phyloP scores from a whole-genome alignment of 1,140 invertebrate genomes.

The Camponotus floridanus region DNA sequence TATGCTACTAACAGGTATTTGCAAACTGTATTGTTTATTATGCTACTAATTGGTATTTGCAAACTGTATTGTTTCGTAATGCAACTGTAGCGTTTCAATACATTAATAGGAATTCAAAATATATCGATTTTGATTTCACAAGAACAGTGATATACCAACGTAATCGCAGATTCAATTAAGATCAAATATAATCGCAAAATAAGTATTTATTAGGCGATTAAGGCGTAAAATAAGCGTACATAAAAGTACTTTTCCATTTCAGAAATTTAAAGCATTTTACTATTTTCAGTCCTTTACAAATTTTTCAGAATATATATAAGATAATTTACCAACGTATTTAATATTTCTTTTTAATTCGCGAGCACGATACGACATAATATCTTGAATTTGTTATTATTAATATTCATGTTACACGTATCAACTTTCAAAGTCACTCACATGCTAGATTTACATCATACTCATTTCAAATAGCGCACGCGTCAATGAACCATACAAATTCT shows the following conservation, averaged over 20 bases:
- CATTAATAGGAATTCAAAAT: constrained; percentile 31
- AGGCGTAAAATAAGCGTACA: neutral
- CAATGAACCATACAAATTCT: constrained; percentile 46
- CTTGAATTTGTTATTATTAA: neutral
- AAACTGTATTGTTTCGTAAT: neutral
- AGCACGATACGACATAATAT: neutral
- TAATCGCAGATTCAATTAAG: constrained; percentile 36
- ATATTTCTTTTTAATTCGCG: neutral
- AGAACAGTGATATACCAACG: constrained; percentile 8
- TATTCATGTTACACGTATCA: neutral
- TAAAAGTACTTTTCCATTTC: neutral
- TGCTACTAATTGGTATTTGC: constrained; percentile 49
- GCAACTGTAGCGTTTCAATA: neutral
- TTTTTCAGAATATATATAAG: constrained; percentile 34
- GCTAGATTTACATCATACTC: neutral
- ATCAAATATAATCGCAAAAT: constrained; percentile 38
- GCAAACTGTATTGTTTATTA: neutral
- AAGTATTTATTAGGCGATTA: neutral
- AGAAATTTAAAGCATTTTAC: too few species aligned
- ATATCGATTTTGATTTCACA: constrained; percentile 65
- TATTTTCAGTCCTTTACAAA: neutral
- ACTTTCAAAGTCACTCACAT: constrained; percentile 14
- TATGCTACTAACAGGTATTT: constrained; percentile 51
- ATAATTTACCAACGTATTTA: neutral
- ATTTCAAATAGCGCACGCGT: constrained; percentile 22